Percentiles rank a stretch among this genome's conserved stretches.
Conservation (phyloP, 2,113 vertebrate species). For the Fukomys damarensis region DNA sequence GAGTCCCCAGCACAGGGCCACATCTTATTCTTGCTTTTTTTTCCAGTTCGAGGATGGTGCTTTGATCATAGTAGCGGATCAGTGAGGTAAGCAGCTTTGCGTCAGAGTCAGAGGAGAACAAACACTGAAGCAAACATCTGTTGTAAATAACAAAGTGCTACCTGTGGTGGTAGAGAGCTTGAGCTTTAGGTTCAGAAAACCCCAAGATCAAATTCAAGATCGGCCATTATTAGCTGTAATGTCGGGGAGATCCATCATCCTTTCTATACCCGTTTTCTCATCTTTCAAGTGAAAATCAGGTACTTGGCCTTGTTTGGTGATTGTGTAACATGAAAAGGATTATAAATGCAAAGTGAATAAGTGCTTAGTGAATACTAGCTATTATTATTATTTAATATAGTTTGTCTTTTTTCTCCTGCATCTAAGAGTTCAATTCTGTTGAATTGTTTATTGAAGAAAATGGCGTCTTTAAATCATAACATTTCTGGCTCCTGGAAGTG, state of each 20-base stretch:
- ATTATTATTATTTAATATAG: not conserved
- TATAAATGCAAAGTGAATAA: not conserved
- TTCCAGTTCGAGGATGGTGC: not conserved
- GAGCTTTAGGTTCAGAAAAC: not conserved
- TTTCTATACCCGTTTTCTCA: constrained; percentile 3
- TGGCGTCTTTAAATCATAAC: constrained; percentile 19
- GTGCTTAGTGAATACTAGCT: not conserved
- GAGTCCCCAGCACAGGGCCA: not conserved
- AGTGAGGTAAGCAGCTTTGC: not conserved
- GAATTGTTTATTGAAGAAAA: constrained; percentile 31
- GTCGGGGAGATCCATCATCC: not conserved
- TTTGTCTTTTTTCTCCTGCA: not conserved
- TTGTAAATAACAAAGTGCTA: not conserved
- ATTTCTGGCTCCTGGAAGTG: constrained; percentile 1
- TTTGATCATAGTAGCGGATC: not conserved
- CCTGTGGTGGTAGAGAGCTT: not conserved
- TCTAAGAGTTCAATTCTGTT: not conserved
- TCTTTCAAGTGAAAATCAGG: not conserved
- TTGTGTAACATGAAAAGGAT: not conserved
- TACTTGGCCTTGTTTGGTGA: not conserved
- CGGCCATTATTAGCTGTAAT: not conserved
- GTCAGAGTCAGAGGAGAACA: not conserved
- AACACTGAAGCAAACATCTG: not conserved
- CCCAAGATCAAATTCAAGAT: not conserved
- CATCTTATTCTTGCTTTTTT: not conserved